Percentiles rank a stretch among this genome's conserved stretches.
These are phyloP conservation scores for Zophobas morio DNA, from an alignment of 1,140 invertebrate genomes.

Conservation along the genomic window DNA sequence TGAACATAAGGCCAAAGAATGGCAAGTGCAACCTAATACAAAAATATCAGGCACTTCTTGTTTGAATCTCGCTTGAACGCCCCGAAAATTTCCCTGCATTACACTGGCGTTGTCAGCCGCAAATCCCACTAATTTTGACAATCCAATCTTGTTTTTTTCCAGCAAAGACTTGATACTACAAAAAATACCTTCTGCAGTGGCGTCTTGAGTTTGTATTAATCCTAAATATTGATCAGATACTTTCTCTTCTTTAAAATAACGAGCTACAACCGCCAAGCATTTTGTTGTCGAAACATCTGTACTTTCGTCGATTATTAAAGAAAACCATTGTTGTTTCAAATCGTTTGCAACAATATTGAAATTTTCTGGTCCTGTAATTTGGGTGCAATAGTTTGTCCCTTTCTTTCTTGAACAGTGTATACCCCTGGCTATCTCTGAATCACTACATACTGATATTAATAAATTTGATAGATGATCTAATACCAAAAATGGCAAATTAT, in stretches of 20 bases:
- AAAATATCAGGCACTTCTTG: slow-evolving; percentile 17
- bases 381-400: too few relatives aligned
- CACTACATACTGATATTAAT: background rate
- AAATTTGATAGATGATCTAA: background rate
- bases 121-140: slow-evolving; percentile 6
- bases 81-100: slow-evolving; percentile 18
- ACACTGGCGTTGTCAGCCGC: slow-evolving; percentile 13
- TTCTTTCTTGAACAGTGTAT: background rate
- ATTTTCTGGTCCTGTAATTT: background rate
- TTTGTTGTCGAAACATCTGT: background rate
- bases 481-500: background rate
- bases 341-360: background rate
- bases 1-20: slow-evolving; percentile 25
- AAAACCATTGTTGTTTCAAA: background rate
- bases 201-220: background rate
- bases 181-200: background rate
- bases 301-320: background rate
- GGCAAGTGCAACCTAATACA: slow-evolving; percentile 22
- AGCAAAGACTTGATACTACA: background rate
- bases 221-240: background rate
- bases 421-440: background rate
- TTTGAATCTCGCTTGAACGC: slow-evolving; percentile 4
- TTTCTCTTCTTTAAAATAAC: background rate
- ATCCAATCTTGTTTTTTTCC: background rate
- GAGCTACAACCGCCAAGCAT: background rate